Percentiles rank a stretch among this genome's conserved stretches.
These are phyloP conservation scores for Macrotus californicus DNA, from an alignment of 2,113 vertebrate species.

Conservation along the genomic window DNA sequence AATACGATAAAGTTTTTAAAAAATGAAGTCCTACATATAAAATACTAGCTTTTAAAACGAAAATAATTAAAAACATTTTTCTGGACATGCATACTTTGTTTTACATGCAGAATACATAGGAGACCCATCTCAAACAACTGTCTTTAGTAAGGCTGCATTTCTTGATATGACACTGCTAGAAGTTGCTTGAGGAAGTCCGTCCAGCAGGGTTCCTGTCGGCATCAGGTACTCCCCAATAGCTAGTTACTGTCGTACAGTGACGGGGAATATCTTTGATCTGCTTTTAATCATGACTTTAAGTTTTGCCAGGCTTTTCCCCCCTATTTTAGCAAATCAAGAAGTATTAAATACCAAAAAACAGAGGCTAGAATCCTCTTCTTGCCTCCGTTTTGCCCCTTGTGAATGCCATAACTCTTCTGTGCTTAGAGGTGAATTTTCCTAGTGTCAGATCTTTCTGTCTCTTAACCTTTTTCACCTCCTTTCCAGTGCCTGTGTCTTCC, in stretches of 20 bases:
- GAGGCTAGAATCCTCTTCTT: not conserved
- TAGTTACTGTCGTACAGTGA: not conserved
- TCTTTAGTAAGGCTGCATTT: not conserved
- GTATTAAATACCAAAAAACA: not conserved
- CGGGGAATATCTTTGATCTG: not conserved
- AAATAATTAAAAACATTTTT: not conserved
- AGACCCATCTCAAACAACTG: not conserved
- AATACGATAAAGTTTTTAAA: not conserved
- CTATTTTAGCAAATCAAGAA: not conserved
- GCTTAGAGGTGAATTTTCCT: not conserved
- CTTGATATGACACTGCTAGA: not conserved
- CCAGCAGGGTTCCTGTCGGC: not conserved
- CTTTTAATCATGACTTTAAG: not conserved
- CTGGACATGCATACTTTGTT: not conserved
- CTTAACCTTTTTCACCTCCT: not conserved
- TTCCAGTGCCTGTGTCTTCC: not conserved
- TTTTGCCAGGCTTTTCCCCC: not conserved
- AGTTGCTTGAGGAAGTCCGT: not conserved
- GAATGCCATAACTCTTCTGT: not conserved
- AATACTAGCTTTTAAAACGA: not conserved
- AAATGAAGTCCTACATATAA: not conserved
- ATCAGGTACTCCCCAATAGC: not conserved
- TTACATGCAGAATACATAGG: not conserved
- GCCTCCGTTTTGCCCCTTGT: accelerated
- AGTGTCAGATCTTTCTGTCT: not conserved